Evolutionary conservation across 30 jellyfish, hydroid and myxozoan species (phyloP).

Genomic region (Turritopsis dohrnii): DNA sequence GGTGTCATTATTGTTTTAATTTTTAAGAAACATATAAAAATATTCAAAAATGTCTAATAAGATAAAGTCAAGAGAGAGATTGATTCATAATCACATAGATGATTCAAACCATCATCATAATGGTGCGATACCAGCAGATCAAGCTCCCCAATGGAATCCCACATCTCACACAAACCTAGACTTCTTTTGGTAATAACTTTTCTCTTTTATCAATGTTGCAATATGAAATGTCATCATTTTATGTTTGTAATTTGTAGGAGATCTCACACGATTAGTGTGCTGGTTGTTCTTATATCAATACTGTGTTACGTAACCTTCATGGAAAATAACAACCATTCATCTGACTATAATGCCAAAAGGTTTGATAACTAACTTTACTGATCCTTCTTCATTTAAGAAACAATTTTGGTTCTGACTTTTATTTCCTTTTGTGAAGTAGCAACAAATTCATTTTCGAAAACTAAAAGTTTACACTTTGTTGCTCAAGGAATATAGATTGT

Average conservation of each 20-base stretch:
- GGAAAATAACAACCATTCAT: slow-evolving; percentile 29
- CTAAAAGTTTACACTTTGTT: too few relatives aligned
- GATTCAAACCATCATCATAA: neutral
- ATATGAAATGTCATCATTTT: too few relatives aligned
- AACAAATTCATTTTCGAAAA: too few relatives aligned
- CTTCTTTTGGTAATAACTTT: neutral
- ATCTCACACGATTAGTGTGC: slow-evolving; percentile 73
- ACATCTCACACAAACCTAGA: neutral
- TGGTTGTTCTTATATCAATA: slow-evolving; percentile 37
- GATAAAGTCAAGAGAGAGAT: neutral
- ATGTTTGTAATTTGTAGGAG: slow-evolving; percentile 37
- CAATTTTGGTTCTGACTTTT: neutral
- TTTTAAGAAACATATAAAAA: too few relatives aligned
- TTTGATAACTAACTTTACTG: too few relatives aligned
- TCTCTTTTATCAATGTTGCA: neutral
- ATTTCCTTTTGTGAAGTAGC: too few relatives aligned
- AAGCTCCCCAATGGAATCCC: neutral
- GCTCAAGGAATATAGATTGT: neutral
- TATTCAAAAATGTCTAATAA: neutral
- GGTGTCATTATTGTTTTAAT: too few relatives aligned
- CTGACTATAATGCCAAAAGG: slow-evolving; percentile 79
- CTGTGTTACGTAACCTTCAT: slow-evolving; percentile 53
- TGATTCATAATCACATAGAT: neutral
- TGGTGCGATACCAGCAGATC: neutral
- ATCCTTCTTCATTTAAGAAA: neutral